Conservation (phyloP, 2,113 vertebrate genomes). For the Pomatostomus ruficeps region DNA sequence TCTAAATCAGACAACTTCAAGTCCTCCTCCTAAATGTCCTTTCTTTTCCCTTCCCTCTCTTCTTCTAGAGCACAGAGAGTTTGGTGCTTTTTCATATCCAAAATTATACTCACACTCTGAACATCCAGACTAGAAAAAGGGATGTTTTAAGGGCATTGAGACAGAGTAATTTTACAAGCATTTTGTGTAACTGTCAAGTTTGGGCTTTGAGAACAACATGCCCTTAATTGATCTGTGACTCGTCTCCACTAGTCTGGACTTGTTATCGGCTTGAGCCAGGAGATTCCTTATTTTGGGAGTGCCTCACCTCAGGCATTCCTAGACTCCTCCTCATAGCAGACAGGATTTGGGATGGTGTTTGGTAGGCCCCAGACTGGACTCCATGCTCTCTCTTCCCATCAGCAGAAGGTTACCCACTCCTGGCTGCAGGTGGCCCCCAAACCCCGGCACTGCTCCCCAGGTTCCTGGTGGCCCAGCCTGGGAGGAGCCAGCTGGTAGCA, state of each 20-base stretch:
- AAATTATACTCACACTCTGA: neutral
- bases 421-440: neutral
- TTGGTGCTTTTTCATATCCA: neutral
- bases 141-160: neutral
- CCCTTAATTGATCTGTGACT: neutral
- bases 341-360: neutral
- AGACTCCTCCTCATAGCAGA: neutral
- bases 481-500: neutral
- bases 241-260: neutral
- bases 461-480: neutral
- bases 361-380: neutral
- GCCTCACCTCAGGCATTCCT: neutral
- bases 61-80: neutral
- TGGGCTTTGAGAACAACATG: neutral
- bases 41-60: neutral
- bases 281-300: neutral
- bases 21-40: neutral
- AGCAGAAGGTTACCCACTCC: neutral
- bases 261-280: neutral
- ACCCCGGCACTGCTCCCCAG: neutral
- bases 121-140: neutral
- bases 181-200: neutral
- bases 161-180: neutral
- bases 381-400: neutral
- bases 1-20: neutral